These are phyloP conservation scores for Scomber colias DNA, from an alignment of 2,113 vertebrate species.

Conservation along the genomic window DNA sequence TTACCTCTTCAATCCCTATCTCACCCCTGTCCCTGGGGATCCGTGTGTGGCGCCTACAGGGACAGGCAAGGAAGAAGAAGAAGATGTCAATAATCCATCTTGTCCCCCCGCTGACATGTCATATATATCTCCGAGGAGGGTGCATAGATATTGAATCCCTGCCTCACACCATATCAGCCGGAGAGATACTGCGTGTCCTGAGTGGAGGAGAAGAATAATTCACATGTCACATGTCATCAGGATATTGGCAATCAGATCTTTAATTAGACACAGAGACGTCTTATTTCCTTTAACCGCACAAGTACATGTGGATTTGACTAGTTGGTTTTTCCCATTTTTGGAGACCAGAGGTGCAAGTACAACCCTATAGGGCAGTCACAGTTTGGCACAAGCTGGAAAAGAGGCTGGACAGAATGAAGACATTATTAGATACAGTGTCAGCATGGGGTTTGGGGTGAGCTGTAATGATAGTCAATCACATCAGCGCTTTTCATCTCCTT, in stretches of 20 bases:
- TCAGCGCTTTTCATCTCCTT: conserved; percentile 4
- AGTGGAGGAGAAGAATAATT: conserved; percentile 52
- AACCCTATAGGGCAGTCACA: neutral
- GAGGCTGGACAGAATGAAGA: neutral
- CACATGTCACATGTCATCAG: conserved; percentile 57
- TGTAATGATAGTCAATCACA: neutral
- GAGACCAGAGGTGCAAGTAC: conserved; percentile 11
- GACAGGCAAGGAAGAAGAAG: conserved; percentile 59
- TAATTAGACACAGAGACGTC: conserved; percentile 59
- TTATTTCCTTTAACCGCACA: neutral
- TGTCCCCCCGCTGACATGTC: conserved; percentile 68
- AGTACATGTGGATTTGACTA: neutral
- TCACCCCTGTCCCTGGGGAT: conserved; percentile 62
- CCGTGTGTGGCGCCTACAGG: conserved; percentile 62
- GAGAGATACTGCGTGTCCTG: conserved; percentile 57
- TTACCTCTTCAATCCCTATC: conserved; percentile 74
- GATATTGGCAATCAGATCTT: conserved; percentile 53
- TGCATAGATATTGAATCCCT: conserved; percentile 73
- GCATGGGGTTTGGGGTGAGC: neutral
- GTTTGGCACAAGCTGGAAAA: neutral
- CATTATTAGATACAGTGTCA: conserved; percentile 1
- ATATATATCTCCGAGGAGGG: conserved; percentile 69
- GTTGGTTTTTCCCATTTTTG: neutral
- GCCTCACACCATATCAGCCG: conserved; percentile 63
- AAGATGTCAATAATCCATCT: conserved; percentile 81